Evolutionary conservation across 2,888 invertebrate genomes (phyloP), one percentile per base, ranked within the genome.

Genomic region (Morpho helenor): DNA sequence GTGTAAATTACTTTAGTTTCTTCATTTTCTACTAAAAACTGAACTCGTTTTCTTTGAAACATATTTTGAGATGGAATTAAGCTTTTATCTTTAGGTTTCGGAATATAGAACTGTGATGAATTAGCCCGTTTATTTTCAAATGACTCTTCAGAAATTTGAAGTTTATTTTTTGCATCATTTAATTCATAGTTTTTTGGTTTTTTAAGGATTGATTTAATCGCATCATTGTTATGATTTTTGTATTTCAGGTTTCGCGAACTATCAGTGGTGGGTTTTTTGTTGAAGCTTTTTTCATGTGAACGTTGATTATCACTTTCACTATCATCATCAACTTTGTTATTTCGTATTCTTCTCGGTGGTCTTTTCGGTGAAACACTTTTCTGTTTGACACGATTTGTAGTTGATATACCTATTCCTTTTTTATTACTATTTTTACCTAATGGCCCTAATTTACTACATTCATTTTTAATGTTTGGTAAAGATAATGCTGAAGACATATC

Each of bases 11-110:
- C 79, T 71, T 84, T 89, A 39, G 88, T 88, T 74, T 89, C 89
- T 70, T 92, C 93, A 72, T 91, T 94, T 85, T 94, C 94, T 50
- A 94, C 94, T 72, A 94, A 85, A 86, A 95, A 95, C 77, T 95
- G 94, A 62, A 94, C 95, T 73, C 94, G 93, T 90, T 94, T 95
- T 73, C 94, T 91, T 72, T 93, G 90, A 56, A 83, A 69, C 39
- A 82, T 74, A 66, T 79, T 83, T 65, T 83, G 81, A 8, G 84
- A 63, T 51, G 73, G 73, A 52, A 75, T 65, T 43, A 72, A 57
- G 49, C 76, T 72, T 71, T 86, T 88, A 61, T 84, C 87, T 74
- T 80, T 88, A 63, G 86, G 91, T 70, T 92, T 92, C 42, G 93
- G 94, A 65, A 94, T 80, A 82, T 94, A 94, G 86, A 94, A 94